phyloP scores from a whole-genome alignment of 1,140 invertebrate species.

The Bombus superbus region DNA sequence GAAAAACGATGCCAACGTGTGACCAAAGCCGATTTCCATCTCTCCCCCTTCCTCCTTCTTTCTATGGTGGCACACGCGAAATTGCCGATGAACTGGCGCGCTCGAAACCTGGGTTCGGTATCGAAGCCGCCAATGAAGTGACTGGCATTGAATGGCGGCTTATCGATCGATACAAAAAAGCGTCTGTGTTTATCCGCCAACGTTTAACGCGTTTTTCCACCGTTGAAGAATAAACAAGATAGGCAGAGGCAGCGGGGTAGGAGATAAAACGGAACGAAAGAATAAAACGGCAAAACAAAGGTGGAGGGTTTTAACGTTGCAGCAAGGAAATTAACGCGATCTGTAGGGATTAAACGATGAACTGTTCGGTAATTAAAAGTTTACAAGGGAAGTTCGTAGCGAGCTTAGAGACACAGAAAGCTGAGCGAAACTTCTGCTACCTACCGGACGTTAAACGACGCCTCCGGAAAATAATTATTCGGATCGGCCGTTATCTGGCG shows the following conservation, averaged over 20 bases:
- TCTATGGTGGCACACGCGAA: not conserved
- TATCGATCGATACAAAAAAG: slow-evolving; percentile 41
- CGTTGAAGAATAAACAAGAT: not conserved
- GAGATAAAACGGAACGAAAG: not conserved
- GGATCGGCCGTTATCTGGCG: slow-evolving; percentile 45
- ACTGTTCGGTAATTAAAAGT: slow-evolving; percentile 38
- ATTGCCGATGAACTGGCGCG: slow-evolving; percentile 45
- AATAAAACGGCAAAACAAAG: not conserved
- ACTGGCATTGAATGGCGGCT: slow-evolving; percentile 3
- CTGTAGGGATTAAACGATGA: slow-evolving; percentile 30
- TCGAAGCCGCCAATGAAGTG: slow-evolving; percentile 6
- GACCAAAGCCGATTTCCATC: slow-evolving; percentile 37
- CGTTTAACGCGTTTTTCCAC: not conserved
- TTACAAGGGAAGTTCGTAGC: not conserved
- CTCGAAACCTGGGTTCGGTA: slow-evolving; percentile 11
- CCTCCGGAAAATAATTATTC: slow-evolving; percentile 49
- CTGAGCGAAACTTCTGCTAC: not conserved
- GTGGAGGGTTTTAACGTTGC: not conserved
- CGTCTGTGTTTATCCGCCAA: not conserved
- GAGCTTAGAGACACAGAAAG: not conserved
- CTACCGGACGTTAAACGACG: slow-evolving; percentile 17
- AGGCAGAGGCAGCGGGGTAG: rapidly evolving
- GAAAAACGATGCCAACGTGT: slow-evolving; percentile 53
- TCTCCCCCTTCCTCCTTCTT: not conserved
- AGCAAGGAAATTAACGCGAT: not conserved